Evolutionary conservation across 2,797 vertebrate genomes (phyloP).

Genomic region (Mionectes olivaceus): DNA sequence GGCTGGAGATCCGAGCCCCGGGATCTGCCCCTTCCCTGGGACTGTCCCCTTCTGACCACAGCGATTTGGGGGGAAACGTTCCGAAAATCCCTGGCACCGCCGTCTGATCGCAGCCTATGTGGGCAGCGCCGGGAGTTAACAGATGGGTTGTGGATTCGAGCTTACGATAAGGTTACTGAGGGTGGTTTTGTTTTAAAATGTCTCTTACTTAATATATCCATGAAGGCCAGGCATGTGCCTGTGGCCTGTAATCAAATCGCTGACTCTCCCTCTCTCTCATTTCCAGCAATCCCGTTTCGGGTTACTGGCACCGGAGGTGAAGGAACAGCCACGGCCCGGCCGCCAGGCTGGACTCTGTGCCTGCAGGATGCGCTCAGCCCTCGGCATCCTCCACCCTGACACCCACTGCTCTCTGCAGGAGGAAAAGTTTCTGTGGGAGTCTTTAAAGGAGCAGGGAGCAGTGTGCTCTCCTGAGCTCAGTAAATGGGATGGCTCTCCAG

Average conservation of each 20-base stretch:
- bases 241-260: slow-evolving; percentile 64
- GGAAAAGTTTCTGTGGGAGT: neutral
- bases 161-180: slow-evolving; percentile 67
- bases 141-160: slow-evolving; percentile 37
- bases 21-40: neutral
- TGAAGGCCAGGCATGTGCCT: slow-evolving; percentile 71
- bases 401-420: neutral
- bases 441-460: rapidly evolving
- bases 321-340: neutral
- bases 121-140: slow-evolving; percentile 37
- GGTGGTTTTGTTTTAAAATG: slow-evolving; percentile 68
- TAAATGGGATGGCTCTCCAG: neutral
- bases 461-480: neutral
- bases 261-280: slow-evolving; percentile 42
- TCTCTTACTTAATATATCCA: slow-evolving; percentile 69
- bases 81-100: neutral
- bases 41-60: neutral
- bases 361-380: neutral
- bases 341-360: neutral
- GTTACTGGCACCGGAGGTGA: slow-evolving; percentile 63
- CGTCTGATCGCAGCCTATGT: neutral
- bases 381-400: neutral
- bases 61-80: neutral
- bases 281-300: slow-evolving; percentile 48
- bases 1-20: neutral